These are phyloP conservation scores for Heteromurus nitidus DNA, from an alignment of 2,888 invertebrate species.

Conservation along the genomic window DNA sequence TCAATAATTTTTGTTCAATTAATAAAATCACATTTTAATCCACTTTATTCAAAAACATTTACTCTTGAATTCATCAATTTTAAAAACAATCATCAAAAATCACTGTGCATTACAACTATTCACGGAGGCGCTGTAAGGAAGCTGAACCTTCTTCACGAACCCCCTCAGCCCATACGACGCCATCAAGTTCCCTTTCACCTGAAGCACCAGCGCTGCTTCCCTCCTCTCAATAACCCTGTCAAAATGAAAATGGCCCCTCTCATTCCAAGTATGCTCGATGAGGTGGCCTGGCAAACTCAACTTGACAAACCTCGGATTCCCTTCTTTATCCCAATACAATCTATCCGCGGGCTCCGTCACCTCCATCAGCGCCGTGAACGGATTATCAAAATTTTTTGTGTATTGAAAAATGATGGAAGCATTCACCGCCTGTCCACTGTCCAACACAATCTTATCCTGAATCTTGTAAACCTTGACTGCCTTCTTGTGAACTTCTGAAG, in stretches of 20 bases:
- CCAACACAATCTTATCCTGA: slow-evolving; percentile 13
- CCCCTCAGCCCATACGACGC: slow-evolving; percentile 17
- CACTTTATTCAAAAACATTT: too few species aligned
- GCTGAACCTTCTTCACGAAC: background rate
- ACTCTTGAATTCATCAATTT: too few species aligned
- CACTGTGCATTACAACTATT: background rate
- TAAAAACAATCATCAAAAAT: too few species aligned
- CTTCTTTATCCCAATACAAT: slow-evolving; percentile 4
- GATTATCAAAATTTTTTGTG: background rate
- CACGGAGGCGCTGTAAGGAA: background rate
- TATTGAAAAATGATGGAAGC: slow-evolving; percentile 4
- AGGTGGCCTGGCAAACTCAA: background rate
- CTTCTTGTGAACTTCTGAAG: background rate
- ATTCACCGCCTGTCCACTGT: background rate
- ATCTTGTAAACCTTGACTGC: background rate
- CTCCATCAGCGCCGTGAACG: slow-evolving; percentile 27
- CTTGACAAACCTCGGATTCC: slow-evolving; percentile 13
- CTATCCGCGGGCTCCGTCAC: slow-evolving; percentile 21
- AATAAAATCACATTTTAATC: too few species aligned
- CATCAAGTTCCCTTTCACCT: slow-evolving; percentile 2
- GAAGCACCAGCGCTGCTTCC: slow-evolving; percentile 16
- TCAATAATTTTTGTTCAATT: too few species aligned
- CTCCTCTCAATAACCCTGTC: slow-evolving; percentile 23
- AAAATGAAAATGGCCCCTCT: background rate
- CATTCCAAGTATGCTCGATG: slow-evolving; percentile 3